Evolutionary conservation across 2,888 invertebrate genomes (phyloP), one percentile per base, ranked within the genome.

Genomic region (Bursaphelenchus okinawaensis): DNA sequence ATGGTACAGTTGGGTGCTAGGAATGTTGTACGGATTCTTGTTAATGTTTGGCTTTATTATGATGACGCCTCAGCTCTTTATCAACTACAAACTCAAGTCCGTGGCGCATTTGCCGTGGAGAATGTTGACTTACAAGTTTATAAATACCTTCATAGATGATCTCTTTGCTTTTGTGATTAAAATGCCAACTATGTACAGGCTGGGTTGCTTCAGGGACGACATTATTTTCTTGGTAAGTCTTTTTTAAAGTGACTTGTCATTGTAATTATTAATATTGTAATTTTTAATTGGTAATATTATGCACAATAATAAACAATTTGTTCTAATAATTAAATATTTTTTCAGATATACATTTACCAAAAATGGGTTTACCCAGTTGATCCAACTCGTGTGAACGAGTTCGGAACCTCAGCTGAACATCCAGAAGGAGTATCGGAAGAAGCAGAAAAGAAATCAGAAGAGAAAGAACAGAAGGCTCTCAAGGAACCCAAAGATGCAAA

Each of bases 131-230:
- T 99, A 98, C 85, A 98, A 98, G 87, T 73, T 74, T 55, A 88
- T 98, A 66, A 98, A 98, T 84, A 98, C 98, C 23, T 98, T 98
- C 85, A 96, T 98, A 79, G 98, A 98, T 86, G 98, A 99, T 84
- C 93, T 99, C 79, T 98, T 99, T 86, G 98, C 98, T 67, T 98
- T 99, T 87, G 94, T 99, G 70, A 98, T 99, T 79, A 94, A 95
- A 86, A 98, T 98, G 98, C 98, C 98, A 27, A 96, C 94, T 0
- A 90, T 98, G 88, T 98, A 99, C 83, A 71, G 80, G 19, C 84
- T 98, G 79, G 96, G 96, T 51, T 98, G 96, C 86, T 93, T 98
- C 87, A 89, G 96, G 84, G 96, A 96, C 87, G 92, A 98, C 86
- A 93, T 99, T 79, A 91, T 99, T 55, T 99, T 99, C 88, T 90